Evolutionary conservation across 2,888 invertebrate species (phyloP), one percentile per base, ranked within the genome.

Genomic region (Amphimallon solstitiale): DNA sequence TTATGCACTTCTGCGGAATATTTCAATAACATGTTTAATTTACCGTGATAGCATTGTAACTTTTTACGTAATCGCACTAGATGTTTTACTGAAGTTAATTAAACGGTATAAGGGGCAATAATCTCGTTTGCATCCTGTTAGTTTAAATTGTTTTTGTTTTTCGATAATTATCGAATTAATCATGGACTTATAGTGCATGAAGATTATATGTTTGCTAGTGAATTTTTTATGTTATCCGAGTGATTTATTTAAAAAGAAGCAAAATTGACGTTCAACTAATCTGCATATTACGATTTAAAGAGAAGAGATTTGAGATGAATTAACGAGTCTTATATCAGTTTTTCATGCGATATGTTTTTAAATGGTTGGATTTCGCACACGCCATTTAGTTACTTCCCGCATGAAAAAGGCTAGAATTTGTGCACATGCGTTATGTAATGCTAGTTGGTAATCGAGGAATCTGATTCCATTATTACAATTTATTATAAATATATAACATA

Each of bases 51-150:
- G 43, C 43, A 59, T 43, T 59, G 43, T 59, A 43, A 59, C 23
- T 45, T n/a, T 59, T 59, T 59, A 59, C 23, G 23, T 29, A 59
- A 59, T 23, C 43, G 21, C 10, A 15, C 34, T 14, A 43, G 23
- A n/a, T n/a, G 23, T 23, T 14, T 29, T 43, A 59, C 9, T 23
- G 34, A 59, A 29, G 56, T 9, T 56, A 40, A 43, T 40, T 59
- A 7, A 29, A 45, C 1, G 35, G 21, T 19, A 9, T 9, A 12
- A 54, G 37, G 21, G 19, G 54, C 21, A 40, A 19, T 37, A 54
- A 54, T 54, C 54, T 54, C 54, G 38, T 54, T 54, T 38, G 21
- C 38, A 54, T 54, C 38, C 54, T 54, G 54, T 54, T 19, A 49
- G 23, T 6, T n/a, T 29, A 49, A 49, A n/a, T 49, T 10, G 21